Conservation (phyloP, 2,888 invertebrate species). For the Liopterus haemorrhoidalis region DNA sequence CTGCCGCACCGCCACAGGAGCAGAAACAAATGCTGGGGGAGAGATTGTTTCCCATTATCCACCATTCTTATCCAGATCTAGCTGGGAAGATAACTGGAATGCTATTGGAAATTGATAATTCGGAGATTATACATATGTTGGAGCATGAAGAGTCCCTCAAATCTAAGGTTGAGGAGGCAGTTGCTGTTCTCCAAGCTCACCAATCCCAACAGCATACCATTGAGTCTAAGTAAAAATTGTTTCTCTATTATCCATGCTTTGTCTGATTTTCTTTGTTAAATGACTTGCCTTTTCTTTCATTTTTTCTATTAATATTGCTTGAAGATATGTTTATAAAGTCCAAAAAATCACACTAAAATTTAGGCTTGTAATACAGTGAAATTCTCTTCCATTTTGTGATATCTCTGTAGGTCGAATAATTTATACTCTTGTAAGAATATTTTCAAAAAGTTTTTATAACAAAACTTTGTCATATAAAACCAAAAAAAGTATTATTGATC, state of each 20-base stretch:
- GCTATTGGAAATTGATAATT: constrained; percentile 97
- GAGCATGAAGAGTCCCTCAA: constrained; percentile 91
- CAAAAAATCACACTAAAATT: too few species aligned
- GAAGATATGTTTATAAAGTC: too few species aligned
- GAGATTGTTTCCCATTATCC: constrained; percentile 91
- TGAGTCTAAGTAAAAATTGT: constrained; percentile 15
- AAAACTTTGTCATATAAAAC: too few species aligned
- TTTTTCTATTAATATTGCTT: too few species aligned
- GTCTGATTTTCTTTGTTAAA: not conserved
- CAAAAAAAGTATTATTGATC: too few species aligned
- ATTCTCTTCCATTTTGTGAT: too few species aligned
- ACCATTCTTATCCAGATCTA: constrained; percentile 84
- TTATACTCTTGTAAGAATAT: too few species aligned
- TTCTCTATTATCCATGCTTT: not conserved
- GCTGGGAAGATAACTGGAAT: constrained; percentile 99
- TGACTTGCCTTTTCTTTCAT: not conserved
- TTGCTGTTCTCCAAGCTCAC: constrained; percentile 95
- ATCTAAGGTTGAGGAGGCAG: constrained; percentile 96
- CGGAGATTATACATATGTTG: constrained; percentile 93
- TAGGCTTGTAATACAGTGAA: too few species aligned
- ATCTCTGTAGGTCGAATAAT: too few species aligned
- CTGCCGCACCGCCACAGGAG: constrained; percentile 87
- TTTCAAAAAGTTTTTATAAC: too few species aligned
- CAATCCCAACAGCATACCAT: constrained; percentile 74
- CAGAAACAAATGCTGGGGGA: constrained; percentile 99